A percentile compares a stretch with the other conserved stretches of the same genome.
These are phyloP conservation scores for Sinocyclocheilus grahami DNA, from an alignment of 2,113 vertebrate genomes.

Conservation along the genomic window DNA sequence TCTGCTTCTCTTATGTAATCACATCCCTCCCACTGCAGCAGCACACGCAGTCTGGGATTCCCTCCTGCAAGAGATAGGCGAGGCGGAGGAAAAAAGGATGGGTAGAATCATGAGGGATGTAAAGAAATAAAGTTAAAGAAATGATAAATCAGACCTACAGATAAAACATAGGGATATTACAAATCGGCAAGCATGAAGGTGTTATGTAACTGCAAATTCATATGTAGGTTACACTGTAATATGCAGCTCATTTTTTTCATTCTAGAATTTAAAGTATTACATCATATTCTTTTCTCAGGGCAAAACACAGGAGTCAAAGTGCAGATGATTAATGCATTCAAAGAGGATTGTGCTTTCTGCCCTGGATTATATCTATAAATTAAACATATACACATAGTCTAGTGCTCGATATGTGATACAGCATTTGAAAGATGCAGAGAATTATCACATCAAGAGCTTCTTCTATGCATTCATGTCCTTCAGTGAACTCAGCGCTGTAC, in stretches of 20 bases:
- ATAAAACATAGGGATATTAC: background rate
- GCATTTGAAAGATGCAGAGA: background rate
- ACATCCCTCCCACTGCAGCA: constrained; percentile 62
- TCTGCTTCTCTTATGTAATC: constrained; percentile 68
- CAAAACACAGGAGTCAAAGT: constrained; percentile 18
- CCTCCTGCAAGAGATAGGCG: constrained; percentile 61
- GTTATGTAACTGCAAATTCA: background rate
- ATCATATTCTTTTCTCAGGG: background rate
- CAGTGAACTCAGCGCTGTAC: background rate
- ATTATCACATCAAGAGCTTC: background rate
- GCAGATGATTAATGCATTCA: constrained; percentile 53
- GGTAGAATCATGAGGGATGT: background rate
- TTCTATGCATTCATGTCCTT: background rate
- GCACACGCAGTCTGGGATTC: constrained; percentile 73
- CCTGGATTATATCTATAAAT: constrained; percentile 59
- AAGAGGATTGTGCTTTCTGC: constrained; percentile 59
- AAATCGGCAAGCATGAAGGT: background rate
- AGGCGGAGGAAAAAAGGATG: background rate
- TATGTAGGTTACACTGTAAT: background rate
- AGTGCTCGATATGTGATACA: constrained; percentile 22
- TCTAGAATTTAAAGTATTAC: background rate
- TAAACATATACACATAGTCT: constrained; percentile 54
- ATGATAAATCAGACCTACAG: background rate
- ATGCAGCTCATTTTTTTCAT: background rate
- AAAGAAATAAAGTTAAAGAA: background rate